These are phyloP conservation scores for Entelurus aequoreus DNA, from an alignment of 2,113 vertebrate species.

Conservation along the genomic window DNA sequence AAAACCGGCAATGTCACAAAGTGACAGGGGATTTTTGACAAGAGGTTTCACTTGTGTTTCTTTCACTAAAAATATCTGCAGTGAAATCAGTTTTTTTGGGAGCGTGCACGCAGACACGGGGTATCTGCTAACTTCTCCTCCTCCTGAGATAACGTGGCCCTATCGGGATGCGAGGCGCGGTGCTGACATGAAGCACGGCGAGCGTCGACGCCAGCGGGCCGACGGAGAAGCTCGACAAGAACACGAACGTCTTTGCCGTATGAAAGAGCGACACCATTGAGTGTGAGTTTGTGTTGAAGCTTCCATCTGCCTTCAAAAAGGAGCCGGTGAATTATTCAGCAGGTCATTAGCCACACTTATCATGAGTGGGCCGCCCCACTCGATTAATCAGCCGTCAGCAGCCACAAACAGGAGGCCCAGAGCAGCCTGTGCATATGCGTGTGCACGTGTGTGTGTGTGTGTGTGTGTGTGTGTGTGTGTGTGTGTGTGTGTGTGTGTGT, in stretches of 20 bases:
- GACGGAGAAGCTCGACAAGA: neutral
- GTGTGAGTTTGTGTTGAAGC: conserved; percentile 39
- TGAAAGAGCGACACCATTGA: conserved; percentile 6
- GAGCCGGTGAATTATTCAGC: conserved; percentile 68
- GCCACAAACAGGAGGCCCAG: conserved; percentile 50
- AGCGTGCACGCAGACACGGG: neutral
- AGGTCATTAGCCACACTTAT: conserved; percentile 73
- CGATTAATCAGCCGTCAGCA: conserved; percentile 68
- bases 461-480: conserved; percentile 1
- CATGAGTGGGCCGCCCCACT: conserved; percentile 63
- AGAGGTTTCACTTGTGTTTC: neutral
- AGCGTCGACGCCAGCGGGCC: conserved; percentile 40
- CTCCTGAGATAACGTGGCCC: conserved; percentile 30
- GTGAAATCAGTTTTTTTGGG: neutral
- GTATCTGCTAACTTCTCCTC: conserved; percentile 27
- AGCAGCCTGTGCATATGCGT: conserved; percentile 17
- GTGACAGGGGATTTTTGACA: no score
- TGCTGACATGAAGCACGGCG: conserved; percentile 49
- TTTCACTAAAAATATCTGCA: neutral
- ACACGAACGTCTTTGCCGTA: neutral
- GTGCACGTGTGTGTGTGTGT: conserved; percentile 3
- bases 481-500: neutral
- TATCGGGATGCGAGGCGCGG: conserved; percentile 42
- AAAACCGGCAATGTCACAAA: no score
- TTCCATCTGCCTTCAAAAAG: conserved; percentile 54